A percentile compares a stretch with the other conserved stretches of the same genome.
phyloP scores from a whole-genome alignment of 2,113 vertebrate genomes.

The Apaloderma vittatum region DNA sequence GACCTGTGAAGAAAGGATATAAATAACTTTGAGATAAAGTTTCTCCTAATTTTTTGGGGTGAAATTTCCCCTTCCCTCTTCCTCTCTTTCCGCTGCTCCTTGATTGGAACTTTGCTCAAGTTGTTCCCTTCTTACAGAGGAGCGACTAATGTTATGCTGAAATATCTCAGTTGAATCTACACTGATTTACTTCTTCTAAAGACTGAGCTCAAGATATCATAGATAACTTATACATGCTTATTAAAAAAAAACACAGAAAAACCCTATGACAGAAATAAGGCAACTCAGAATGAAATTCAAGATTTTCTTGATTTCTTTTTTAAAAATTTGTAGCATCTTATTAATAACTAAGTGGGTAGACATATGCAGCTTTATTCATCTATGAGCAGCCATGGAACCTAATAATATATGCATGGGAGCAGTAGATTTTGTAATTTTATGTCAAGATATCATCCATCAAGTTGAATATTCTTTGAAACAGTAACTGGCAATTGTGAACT shows the following conservation, averaged over 20 bases:
- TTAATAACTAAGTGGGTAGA: not conserved
- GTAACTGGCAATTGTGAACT: not conserved
- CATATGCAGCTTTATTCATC: not conserved
- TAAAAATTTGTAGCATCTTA: not conserved
- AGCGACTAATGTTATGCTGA: not conserved
- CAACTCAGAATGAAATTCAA: not conserved
- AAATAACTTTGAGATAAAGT: not conserved
- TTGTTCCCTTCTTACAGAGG: not conserved
- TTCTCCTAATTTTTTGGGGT: not conserved
- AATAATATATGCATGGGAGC: not conserved
- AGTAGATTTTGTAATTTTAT: not conserved
- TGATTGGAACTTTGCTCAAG: not conserved
- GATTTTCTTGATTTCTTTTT: not conserved
- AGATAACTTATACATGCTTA: not conserved
- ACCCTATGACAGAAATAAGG: not conserved
- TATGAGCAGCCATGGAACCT: not conserved
- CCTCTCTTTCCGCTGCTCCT: not conserved
- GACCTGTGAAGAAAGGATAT: not conserved
- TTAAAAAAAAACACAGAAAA: not conserved
- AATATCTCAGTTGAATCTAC: not conserved
- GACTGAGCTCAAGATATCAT: not conserved
- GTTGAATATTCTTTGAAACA: not conserved
- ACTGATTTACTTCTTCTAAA: not conserved
- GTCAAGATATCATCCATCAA: not conserved
- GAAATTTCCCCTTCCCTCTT: not conserved